Percentiles rank a stretch among this genome's conserved stretches.
phyloP scores from a whole-genome alignment of 2,888 invertebrate species.

The Eucriotettix oculatus region DNA sequence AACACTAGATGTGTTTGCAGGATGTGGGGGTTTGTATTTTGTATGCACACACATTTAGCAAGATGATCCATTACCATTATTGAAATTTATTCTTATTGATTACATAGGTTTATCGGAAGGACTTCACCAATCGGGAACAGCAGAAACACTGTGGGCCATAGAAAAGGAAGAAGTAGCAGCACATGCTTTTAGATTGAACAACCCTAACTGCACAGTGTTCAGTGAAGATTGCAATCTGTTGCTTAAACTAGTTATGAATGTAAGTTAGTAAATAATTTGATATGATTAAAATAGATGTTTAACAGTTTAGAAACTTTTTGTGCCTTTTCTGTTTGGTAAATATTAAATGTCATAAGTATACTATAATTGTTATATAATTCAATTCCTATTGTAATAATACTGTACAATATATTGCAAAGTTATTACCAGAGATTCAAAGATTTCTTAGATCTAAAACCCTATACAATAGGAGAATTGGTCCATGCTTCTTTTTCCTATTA shows the following conservation, averaged over 20 bases:
- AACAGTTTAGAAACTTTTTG: too few species aligned
- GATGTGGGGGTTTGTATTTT: constrained; percentile 49
- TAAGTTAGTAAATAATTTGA: constrained; percentile 16
- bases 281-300: too few species aligned
- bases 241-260: constrained; percentile 48
- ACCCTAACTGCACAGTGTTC: constrained; percentile 54
- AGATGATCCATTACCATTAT: background rate
- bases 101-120: constrained; percentile 50
- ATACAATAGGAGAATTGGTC: too few species aligned
- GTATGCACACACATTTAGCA: background rate
- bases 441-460: too few species aligned
- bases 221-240: constrained; percentile 67
- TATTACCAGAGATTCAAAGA: too few species aligned
- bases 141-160: constrained; percentile 63
- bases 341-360: too few species aligned
- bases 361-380: too few species aligned
- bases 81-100: background rate
- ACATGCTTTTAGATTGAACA: constrained; percentile 60
- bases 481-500: too few species aligned
- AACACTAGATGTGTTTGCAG: constrained; percentile 69
- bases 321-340: too few species aligned
- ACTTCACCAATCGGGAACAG: constrained; percentile 47
- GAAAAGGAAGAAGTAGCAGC: constrained; percentile 65
- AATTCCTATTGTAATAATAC: too few species aligned
- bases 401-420: too few species aligned